phyloP scores from a whole-genome alignment of 2,797 vertebrate species.

The Paguma larvata region DNA sequence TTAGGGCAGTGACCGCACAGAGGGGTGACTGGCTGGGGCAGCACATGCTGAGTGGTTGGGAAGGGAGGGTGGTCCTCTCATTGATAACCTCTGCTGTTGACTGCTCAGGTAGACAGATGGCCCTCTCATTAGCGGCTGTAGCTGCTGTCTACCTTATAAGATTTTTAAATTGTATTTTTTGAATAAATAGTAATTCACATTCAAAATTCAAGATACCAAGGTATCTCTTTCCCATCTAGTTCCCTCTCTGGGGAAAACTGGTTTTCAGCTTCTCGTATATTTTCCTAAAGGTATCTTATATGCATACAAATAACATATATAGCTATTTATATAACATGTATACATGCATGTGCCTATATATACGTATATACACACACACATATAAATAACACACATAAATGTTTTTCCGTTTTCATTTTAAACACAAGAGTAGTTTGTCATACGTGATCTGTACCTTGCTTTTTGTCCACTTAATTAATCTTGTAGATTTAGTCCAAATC shows the following conservation, averaged over 20 bases:
- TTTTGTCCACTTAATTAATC: slow-evolving; percentile 12
- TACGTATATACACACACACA: not conserved
- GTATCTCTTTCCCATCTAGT: not conserved
- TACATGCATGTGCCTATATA: not conserved
- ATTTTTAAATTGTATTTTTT: not conserved
- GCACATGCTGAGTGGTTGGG: not conserved
- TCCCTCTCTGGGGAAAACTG: not conserved
- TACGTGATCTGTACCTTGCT: not conserved
- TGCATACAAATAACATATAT: not conserved
- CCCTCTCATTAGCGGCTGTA: not conserved
- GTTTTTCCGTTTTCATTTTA: not conserved
- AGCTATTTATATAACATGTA: not conserved
- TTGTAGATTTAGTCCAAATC: not conserved
- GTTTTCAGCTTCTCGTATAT: not conserved
- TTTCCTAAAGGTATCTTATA: not conserved
- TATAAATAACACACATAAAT: not conserved
- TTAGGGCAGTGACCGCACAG: not conserved
- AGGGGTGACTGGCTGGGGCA: not conserved
- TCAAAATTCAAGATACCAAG: not conserved
- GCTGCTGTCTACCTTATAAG: not conserved
- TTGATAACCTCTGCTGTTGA: not conserved
- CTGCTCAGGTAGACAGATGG: not conserved
- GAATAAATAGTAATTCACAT: not conserved
- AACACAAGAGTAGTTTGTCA: not conserved
- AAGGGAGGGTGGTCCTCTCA: not conserved